These are phyloP conservation scores for Aptenodytes patagonicus DNA, from an alignment of 2,113 vertebrate species.

Conservation along the genomic window DNA sequence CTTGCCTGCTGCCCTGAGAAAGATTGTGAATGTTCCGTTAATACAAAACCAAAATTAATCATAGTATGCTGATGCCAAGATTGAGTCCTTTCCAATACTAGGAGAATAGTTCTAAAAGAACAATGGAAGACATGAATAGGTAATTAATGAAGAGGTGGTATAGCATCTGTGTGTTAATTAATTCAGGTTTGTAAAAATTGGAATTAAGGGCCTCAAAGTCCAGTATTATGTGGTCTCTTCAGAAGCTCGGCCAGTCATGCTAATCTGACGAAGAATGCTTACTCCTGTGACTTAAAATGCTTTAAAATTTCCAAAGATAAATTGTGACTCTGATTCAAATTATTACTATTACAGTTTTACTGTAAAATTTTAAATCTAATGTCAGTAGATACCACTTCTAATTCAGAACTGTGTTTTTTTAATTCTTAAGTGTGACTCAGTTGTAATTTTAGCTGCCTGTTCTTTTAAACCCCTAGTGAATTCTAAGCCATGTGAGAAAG, in stretches of 20 bases:
- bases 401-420: background rate
- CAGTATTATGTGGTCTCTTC: background rate
- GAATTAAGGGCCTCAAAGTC: background rate
- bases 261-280: background rate
- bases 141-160: background rate
- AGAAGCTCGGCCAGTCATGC: background rate
- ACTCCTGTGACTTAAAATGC: background rate
- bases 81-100: background rate
- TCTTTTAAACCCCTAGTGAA: slow-evolving; percentile 67
- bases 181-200: background rate
- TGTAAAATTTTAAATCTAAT: background rate
- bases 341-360: background rate
- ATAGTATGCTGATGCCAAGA: background rate
- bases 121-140: background rate
- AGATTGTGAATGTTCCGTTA: background rate
- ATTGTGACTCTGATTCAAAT: background rate
- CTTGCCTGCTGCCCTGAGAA: background rate
- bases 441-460: slow-evolving; percentile 31
- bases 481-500: slow-evolving; percentile 71
- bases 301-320: background rate
- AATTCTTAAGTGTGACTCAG: background rate
- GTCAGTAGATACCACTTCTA: background rate
- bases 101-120: background rate
- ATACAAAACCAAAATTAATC: background rate
- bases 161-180: background rate